These are phyloP conservation scores for Dasyornis broadbenti DNA, from an alignment of 2,113 vertebrate genomes.

Conservation along the genomic window DNA sequence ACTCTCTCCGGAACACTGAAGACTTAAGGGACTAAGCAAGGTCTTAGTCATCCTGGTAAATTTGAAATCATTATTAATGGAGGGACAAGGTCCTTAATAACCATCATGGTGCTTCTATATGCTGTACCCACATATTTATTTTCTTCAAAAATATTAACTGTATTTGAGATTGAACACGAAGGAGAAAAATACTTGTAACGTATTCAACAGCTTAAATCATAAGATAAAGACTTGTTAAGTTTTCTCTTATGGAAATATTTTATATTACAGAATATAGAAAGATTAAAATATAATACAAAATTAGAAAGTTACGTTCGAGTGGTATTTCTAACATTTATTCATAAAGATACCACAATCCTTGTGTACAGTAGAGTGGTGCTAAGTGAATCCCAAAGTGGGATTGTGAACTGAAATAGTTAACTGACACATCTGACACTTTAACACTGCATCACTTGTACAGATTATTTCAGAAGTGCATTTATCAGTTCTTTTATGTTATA, in stretches of 20 bases:
- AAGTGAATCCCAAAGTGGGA: background rate
- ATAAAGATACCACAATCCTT: background rate
- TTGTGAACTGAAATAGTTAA: background rate
- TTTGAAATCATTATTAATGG: slow-evolving; percentile 14
- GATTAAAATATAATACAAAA: background rate
- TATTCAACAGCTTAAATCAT: background rate
- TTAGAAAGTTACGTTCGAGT: background rate
- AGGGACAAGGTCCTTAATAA: background rate
- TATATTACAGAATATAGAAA: background rate
- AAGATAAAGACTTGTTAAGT: background rate
- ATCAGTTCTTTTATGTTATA: background rate
- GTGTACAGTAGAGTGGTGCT: background rate
- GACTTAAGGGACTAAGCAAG: background rate
- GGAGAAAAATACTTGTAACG: background rate
- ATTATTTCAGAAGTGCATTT: background rate
- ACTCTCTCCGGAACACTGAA: background rate
- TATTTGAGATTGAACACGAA: background rate
- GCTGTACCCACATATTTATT: background rate
- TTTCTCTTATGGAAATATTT: background rate
- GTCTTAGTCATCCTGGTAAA: background rate
- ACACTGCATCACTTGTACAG: background rate
- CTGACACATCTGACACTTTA: background rate
- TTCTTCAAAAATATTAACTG: background rate
- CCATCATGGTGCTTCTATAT: background rate
- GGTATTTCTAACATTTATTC: background rate